Conservation (phyloP, 1,140 invertebrate genomes). For the Glossosoma conforme region DNA sequence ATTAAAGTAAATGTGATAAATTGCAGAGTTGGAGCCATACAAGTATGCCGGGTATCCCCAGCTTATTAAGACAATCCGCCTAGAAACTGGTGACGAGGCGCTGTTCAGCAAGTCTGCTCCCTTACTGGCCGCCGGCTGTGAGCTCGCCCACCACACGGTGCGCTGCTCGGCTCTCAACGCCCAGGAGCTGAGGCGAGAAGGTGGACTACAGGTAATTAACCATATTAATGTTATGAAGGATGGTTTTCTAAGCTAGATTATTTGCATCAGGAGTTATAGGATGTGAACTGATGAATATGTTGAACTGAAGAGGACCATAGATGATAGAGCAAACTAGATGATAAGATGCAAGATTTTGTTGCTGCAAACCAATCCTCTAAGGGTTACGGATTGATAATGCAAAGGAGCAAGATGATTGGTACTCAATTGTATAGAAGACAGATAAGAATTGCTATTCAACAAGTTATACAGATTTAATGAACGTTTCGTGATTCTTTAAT, state of each 20-base stretch:
- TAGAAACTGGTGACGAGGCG: conserved; percentile 90
- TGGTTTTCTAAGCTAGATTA: too few species aligned
- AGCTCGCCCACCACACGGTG: conserved; percentile 94
- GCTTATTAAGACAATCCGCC: conserved; percentile 90
- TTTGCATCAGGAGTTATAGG: too few species aligned
- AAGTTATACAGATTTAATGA: background rate
- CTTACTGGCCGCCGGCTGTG: conserved; percentile 84
- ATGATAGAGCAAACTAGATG: too few species aligned
- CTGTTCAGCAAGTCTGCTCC: conserved; percentile 87
- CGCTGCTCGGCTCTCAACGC: conserved; percentile 96
- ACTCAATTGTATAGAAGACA: background rate
- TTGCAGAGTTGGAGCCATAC: conserved; percentile 85
- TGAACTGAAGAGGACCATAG: too few species aligned
- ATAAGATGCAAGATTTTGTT: too few species aligned
- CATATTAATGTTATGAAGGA: conserved; percentile 4
- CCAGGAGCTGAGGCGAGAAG: conserved; percentile 91
- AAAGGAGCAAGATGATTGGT: background rate
- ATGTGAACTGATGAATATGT: too few species aligned
- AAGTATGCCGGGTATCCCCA: conserved; percentile 99
- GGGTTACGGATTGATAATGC: too few species aligned
- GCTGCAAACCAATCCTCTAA: too few species aligned
- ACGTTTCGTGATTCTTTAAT: background rate
- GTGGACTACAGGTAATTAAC: conserved; percentile 72
- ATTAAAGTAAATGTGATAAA: too few species aligned
- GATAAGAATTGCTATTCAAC: background rate